Base-by-base conservation (phyloP, 1,140 invertebrate species). In the Scaptomyza montana region DNA sequence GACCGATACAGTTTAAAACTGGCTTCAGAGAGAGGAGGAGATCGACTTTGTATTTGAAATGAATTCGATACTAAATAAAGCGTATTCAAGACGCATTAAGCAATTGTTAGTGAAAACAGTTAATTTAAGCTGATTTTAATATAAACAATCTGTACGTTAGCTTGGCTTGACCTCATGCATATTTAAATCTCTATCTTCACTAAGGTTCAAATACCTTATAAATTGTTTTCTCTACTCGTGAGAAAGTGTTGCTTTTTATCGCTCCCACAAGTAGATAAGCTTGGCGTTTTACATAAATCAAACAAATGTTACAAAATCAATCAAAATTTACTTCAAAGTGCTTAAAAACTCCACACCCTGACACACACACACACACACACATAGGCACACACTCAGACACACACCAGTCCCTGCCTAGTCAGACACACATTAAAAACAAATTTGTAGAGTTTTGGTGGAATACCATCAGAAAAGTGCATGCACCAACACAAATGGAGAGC, bases 271-370 rank as follows among this genome's bases (percentile, higher is more conserved):
- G 33, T 46, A 21, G 33, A n/a, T 47, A 49, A 45, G 47, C 33
- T 55, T 53, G 16, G 54, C n/a, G 10, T 47, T 65, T 49, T 21
- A 25, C 64, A 73, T 67, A 61, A 60, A 49, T 73, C 64, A 74
- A 68, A 70, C 33, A 67, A 69, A 66, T 66, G 70, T 72, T 59
- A 46, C 12, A 45, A 78, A 78, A 87, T 85, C 78, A 80, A 85
- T 87, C 82, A 85, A 87, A 76, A 75, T 71, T 71, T 68, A 69
- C 30, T 43, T 59, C 47, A 53, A 54, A 73, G 43, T 59, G 63
- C 46, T 9, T 41, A 62, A 30, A 43, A 56, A 46, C 50, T 47
- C 36, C 21, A 45, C 41, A 47, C 19, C 43, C 43, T 10, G 25
- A 28, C 28, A 43, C 50, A 39, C 39, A 54, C 30, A 54, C 25